Evolutionary conservation across 2,113 vertebrate genomes (phyloP), one percentile per base, ranked within the genome.

Genomic region (Psittacula cyanocephala): DNA sequence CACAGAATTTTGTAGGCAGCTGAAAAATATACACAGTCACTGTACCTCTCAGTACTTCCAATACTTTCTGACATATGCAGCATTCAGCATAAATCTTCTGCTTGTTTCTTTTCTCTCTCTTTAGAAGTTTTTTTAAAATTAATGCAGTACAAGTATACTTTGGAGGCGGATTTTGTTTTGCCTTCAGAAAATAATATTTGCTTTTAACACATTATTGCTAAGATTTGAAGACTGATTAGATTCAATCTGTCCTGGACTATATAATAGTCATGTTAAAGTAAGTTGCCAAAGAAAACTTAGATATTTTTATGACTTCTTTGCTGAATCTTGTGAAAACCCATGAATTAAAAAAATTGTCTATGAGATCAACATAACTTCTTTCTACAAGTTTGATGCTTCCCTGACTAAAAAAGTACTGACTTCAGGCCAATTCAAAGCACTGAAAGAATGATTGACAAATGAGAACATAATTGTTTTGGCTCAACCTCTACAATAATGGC

Each of bases 401-500:
- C 16, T 46, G 31, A n/a, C 33, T 53, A 60, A 94, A 88, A 62
- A 86, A 46, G 23, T 60, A 39, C 41, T 79, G 71, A 63, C 29
- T 81, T 39, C 43, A 88, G 69, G 64, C 72, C 95, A 92, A 69
- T 28, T 65, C 22, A 91, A 96, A 86, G 43, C 13, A 76, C 16
- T 14, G 53, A 68, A 75, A 77, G 14, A 18, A 25, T 52, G 83
- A 91, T 20, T 67, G 62, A 75, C 43, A 87, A 44, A 68, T 67
- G 23, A 74, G 59, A 57, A 17, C 77, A 65, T 74, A 59, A 87
- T 83, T 72, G 41, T 41, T 93, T 95, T 95, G 92, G 82, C 86
- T 85, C 23, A 57, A 29, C 31, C 44, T 85, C 49, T 59, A 35
- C 11, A 95, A 31, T 25, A 86, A 77, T 39, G 25, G 27, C n/a